Base-by-base conservation (phyloP, 1,140 invertebrate genomes). In the Drosophila bocki region DNA sequence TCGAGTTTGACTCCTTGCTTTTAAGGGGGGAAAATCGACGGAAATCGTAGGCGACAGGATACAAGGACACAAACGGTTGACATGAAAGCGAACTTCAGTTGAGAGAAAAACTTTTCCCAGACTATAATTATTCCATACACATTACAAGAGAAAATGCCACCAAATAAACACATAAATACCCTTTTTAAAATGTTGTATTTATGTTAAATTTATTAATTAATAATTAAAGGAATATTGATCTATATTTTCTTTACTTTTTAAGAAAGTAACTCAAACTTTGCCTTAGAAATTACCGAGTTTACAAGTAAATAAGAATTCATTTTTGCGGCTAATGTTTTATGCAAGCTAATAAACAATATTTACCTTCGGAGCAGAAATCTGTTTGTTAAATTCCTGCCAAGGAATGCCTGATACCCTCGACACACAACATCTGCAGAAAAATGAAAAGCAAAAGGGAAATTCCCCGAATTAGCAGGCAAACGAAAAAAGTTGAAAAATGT, bases 401-500 rank as follows among this genome's bases (percentile, higher is more conserved):
- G 15, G 51, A 26, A 56, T 56, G 53, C 7, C 53, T 56, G 53
- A 39, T 56, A 56, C 35, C 53, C 53, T 56, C 19, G 51, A 39
- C 22, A 12, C 22, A 50, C 12, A 75, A 51, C 51, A 51, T 56
- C 47, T 58, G 26, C 50, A 33, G 6, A 19, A 39, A 42, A 15
- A 26, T 9, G 42, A 60, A 37, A 56, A 69, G 60, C 29, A n/a
- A 13, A 3, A 54, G 56, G 15, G n/a, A 29, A 50, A 42, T 42
- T 50, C 33, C 13, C n/a, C 33, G 19, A 51, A 53, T 56, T 75
- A 45, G n/a, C 39, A 15, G 42, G 35, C 35, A 39, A 56, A 68
- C 7, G 51, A 42, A 65, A 72, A 45, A 72, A 50, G 67, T 80
- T 72, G 78, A 80, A 72, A 80, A 68, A 75, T 75, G 62, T 69